Evolutionary conservation across 2,113 vertebrate species (phyloP).

Genomic region (Cyprinodon variegatus): DNA sequence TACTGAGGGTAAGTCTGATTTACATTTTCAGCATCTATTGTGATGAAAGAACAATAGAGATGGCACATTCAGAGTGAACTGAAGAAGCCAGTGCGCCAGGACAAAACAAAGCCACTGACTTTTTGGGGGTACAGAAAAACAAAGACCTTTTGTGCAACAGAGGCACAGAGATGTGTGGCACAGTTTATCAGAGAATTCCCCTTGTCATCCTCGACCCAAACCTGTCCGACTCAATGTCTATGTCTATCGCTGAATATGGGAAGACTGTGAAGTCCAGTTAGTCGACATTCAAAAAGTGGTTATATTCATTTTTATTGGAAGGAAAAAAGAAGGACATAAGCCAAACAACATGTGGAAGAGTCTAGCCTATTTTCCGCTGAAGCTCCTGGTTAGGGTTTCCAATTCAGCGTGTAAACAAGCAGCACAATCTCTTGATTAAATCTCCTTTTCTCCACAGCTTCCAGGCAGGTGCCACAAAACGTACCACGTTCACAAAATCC

Average conservation of each 20-base stretch:
- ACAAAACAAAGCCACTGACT: conserved; percentile 53
- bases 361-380: neutral
- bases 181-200: conserved; percentile 27
- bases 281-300: neutral
- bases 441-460: neutral
- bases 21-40: conserved; percentile 47
- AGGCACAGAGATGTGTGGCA: conserved; percentile 14
- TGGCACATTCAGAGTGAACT: conserved; percentile 35
- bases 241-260: neutral
- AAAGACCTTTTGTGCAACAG: conserved; percentile 53
- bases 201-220: conserved; percentile 20
- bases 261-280: neutral
- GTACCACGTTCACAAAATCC: neutral
- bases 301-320: too few species aligned
- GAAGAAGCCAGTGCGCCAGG: conserved; percentile 10
- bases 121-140: conserved; percentile 29
- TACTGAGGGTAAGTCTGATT: neutral
- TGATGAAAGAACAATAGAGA: conserved; percentile 45
- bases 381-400: neutral
- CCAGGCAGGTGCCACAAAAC: neutral
- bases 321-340: neutral
- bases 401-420: neutral
- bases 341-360: neutral
- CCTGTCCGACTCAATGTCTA: conserved; percentile 11
- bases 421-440: neutral